phyloP scores from a whole-genome alignment of 2,888 invertebrate species.

The Coelopa pilipes region DNA sequence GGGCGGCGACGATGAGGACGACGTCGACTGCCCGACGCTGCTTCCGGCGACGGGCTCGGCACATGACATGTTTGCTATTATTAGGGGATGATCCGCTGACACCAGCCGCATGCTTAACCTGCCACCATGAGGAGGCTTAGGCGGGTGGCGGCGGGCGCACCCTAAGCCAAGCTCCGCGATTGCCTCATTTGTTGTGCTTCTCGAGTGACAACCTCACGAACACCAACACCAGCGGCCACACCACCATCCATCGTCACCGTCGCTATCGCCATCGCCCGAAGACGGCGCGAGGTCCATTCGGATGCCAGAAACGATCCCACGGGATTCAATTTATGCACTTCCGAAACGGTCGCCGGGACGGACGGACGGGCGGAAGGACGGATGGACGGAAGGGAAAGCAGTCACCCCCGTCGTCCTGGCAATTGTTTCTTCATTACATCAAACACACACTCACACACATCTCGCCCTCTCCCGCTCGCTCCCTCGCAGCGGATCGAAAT shows the following conservation, averaged over 20 bases:
- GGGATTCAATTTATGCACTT: slow-evolving; percentile 28
- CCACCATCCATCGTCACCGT: too few relatives aligned
- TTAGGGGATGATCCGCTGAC: slow-evolving; percentile 34
- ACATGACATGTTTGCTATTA: slow-evolving; percentile 30
- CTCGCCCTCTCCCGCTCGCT: too few relatives aligned
- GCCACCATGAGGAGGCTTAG: background rate
- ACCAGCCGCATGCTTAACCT: slow-evolving; percentile 31
- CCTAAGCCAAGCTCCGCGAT: background rate
- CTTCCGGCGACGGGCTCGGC: slow-evolving; percentile 23
- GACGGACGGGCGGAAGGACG: too few relatives aligned
- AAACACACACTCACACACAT: background rate
- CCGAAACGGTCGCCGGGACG: background rate
- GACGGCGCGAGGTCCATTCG: background rate
- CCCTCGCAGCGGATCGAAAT: too few relatives aligned
- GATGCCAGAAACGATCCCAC: slow-evolving; percentile 29
- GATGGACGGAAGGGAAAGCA: background rate
- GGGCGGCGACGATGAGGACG: slow-evolving; percentile 11
- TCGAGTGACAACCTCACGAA: slow-evolving; percentile 25
- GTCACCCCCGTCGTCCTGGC: background rate
- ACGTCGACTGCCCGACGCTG: too few relatives aligned
- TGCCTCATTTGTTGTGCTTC: background rate
- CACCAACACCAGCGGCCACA: too few relatives aligned
- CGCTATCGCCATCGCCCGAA: too few relatives aligned
- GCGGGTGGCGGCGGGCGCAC: background rate
- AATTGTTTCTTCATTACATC: slow-evolving; percentile 34